Base-by-base conservation (phyloP, 2,888 invertebrate genomes). In the Lissocephala sabroskyi region DNA sequence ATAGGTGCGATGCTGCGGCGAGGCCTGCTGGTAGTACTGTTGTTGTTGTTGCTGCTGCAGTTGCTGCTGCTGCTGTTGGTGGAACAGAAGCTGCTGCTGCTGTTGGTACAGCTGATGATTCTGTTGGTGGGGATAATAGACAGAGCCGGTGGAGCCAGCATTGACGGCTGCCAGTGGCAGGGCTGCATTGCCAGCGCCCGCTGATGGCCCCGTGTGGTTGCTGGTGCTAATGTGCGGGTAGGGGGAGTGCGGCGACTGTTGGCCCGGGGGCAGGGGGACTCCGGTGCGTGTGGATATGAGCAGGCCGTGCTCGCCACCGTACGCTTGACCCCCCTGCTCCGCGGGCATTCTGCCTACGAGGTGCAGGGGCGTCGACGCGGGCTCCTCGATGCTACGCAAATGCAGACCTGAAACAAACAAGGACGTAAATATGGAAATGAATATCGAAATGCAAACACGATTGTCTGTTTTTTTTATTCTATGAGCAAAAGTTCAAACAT, bases 321-420 rank as follows among this genome's bases (percentile, higher is more conserved):
- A 86, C 79, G 82, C 84, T 87, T 89, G 87, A 84, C 87, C 87
- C 89, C 88, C 87, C 88, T 89, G 86, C 86, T 86, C 86, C 85
- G 88, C 87, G 87, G 75, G 65, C 80, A 89, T 89, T 83, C 82
- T 80, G 13, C 81, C 85, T 86, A 55, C 60, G 49, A 67, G 51
- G 62, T 68, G 74, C 50, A 70, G 59, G 55, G 79, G 75, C 65
- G 80, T 81, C 56, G 90, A 89, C 85, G 91, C 89, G 87, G 91
- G 91, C 88, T 92, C 92, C 86, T 91, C 92, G 87, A 91, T 91
- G 87, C 92, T 92, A 87, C 93, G 92, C 88, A 93, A 87, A 86
- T 92, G 93, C 87, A 93, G 88, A 87, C 93, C 94, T 93, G 87
- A 5, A 87, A 86, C 59, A 16, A 2, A 40, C 26, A 41, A n/a